phyloP scores from a whole-genome alignment of 2,888 invertebrate species.

The Aleiodes testaceus region DNA sequence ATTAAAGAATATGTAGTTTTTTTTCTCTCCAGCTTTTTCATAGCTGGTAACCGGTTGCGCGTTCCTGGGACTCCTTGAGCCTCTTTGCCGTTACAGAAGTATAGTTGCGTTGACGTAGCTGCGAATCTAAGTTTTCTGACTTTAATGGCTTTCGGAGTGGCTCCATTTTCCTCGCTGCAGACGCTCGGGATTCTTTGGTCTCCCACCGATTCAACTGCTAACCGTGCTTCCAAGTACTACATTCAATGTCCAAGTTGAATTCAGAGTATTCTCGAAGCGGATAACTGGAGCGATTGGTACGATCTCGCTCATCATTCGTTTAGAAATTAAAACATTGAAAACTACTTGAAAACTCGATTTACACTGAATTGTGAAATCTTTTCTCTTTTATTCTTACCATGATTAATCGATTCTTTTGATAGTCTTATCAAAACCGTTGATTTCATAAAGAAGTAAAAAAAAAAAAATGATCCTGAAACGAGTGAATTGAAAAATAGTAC shows the following conservation, averaged over 20 bases:
- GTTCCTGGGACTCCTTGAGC: constrained; percentile 17
- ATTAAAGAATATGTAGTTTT: constrained; percentile 3
- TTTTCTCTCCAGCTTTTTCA: neutral
- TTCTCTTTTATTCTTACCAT: neutral
- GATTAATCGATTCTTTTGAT: too few species aligned
- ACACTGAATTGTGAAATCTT: neutral
- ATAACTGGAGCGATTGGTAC: constrained; percentile 37
- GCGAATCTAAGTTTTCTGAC: constrained; percentile 49
- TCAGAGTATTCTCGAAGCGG: constrained; percentile 19
- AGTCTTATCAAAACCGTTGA: too few species aligned
- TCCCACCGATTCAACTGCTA: neutral
- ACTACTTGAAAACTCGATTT: neutral
- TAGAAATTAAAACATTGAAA: constrained; percentile 23
- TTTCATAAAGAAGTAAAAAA: too few species aligned
- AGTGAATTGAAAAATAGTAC: neutral
- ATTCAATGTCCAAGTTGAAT: constrained; percentile 8
- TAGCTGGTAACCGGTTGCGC: neutral
- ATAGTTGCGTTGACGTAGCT: constrained; percentile 44
- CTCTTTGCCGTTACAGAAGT: constrained; percentile 5
- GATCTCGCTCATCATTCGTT: constrained; percentile 21
- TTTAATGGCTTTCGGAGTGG: constrained; percentile 51
- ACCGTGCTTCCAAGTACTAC: constrained; percentile 1
- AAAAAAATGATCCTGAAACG: too few species aligned
- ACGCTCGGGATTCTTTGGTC: constrained; percentile 21
- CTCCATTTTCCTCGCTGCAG: constrained; percentile 44